Conservation (phyloP, 2,797 vertebrate genomes). For the Aulostomus chinensis region DNA sequence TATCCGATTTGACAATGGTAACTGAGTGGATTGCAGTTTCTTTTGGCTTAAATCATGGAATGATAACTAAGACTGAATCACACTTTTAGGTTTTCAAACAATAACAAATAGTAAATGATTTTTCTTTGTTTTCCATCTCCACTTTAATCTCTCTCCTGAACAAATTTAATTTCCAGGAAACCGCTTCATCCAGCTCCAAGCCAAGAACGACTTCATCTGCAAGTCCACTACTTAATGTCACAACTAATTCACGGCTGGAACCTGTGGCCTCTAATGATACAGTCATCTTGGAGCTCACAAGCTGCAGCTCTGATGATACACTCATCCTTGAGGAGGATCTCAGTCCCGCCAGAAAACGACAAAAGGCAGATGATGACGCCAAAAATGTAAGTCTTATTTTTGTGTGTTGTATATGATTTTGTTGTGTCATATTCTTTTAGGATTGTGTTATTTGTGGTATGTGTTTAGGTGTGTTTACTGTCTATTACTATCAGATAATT, state of each 20-base stretch:
- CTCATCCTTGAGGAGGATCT: constrained; percentile 1
- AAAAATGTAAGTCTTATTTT: not conserved
- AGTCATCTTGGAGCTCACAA: no score
- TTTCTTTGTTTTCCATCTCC: not conserved
- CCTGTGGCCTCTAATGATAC: not conserved
- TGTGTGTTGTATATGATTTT: not conserved
- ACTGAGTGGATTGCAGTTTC: no score
- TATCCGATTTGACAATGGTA: constrained; percentile 2
- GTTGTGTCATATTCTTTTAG: not conserved
- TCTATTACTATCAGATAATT: not conserved
- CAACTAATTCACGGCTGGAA: not conserved
- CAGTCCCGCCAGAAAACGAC: constrained; percentile 6
- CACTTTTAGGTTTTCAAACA: no score
- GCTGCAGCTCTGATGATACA: not conserved
- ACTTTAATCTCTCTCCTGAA: no score
- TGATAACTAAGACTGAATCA: no score
- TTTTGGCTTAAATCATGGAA: no score
- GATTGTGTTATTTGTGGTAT: not conserved
- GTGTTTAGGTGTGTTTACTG: not conserved
- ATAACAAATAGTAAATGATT: no score
- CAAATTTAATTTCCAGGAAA: not conserved
- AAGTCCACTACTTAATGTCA: not conserved
- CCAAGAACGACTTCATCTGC: not conserved
- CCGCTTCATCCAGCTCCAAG: not conserved
- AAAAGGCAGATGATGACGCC: not conserved